Evolutionary conservation across 1,140 invertebrate genomes (phyloP).

Genomic region (Hestina assimilis): DNA sequence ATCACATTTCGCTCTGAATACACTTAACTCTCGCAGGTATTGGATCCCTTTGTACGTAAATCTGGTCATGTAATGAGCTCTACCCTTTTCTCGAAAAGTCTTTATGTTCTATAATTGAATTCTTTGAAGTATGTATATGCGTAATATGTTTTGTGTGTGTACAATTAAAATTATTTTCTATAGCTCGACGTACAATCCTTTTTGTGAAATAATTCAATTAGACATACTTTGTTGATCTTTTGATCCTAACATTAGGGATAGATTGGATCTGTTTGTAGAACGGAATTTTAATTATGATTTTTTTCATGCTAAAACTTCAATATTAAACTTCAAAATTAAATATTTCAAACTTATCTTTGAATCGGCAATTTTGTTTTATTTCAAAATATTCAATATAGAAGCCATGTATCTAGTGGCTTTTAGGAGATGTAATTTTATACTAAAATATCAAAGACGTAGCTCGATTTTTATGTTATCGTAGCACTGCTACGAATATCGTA

Average conservation of each 20-base stretch:
- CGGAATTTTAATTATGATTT: too few species aligned
- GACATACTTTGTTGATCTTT: too few species aligned
- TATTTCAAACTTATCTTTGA: neutral
- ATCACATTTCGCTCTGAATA: slow-evolving; percentile 5
- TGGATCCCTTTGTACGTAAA: slow-evolving; percentile 7
- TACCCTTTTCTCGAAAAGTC: slow-evolving; percentile 20
- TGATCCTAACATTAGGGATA: too few species aligned
- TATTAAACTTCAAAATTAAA: too few species aligned
- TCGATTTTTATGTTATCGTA: slow-evolving; percentile 11
- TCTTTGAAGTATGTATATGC: slow-evolving; percentile 11
- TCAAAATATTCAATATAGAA: neutral
- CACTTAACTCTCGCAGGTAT: slow-evolving; percentile 3
- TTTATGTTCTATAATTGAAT: slow-evolving; percentile 28
- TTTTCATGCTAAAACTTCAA: too few species aligned
- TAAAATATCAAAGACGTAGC: slow-evolving; percentile 11
- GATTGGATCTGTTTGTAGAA: too few species aligned
- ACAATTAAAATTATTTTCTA: neutral
- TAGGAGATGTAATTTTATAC: slow-evolving; percentile 12
- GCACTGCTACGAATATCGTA: slow-evolving; percentile 21
- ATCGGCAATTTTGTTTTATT: neutral
- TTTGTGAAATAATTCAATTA: too few species aligned
- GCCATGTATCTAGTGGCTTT: neutral
- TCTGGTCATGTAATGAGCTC: slow-evolving; percentile 17
- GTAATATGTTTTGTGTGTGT: too few species aligned
- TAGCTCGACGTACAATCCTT: too few species aligned